A percentile compares a stretch with the other conserved stretches of the same genome.
phyloP scores from a whole-genome alignment of 1,140 invertebrate genomes.

The Andrena cerasifolii region DNA sequence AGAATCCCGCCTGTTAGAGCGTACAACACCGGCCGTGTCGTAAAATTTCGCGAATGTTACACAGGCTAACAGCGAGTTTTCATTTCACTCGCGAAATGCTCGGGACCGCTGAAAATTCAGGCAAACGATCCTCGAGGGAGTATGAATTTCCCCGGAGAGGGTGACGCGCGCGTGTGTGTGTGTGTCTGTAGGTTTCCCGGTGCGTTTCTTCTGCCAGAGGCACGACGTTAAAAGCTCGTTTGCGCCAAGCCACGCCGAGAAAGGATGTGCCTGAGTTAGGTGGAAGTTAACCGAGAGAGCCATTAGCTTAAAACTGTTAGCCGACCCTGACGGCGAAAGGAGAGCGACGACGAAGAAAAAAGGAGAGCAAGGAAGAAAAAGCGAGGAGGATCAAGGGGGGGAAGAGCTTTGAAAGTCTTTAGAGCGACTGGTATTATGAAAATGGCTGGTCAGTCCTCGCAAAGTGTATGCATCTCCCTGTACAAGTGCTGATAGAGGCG shows the following conservation, averaged over 20 bases:
- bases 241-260: constrained; percentile 49
- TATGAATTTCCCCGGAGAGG: constrained; percentile 22
- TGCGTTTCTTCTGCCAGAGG: constrained; percentile 28
- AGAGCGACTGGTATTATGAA: constrained; percentile 63
- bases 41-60: not conserved
- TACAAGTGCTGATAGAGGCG: not conserved
- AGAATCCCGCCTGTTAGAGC: not conserved
- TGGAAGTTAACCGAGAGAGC: constrained; percentile 62
- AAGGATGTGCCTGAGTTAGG: constrained; percentile 55
- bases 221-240: constrained; percentile 74
- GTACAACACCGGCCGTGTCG: not conserved
- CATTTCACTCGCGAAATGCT: not conserved
- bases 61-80: not conserved
- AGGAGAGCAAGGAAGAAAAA: not conserved
- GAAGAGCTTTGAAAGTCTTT: constrained; percentile 67
- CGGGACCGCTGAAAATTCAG: constrained; percentile 20
- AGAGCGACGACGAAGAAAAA: constrained; percentile 11
- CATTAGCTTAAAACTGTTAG: constrained; percentile 75
- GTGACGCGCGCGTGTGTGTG: not conserved
- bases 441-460: constrained; percentile 49
- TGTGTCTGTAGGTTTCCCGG: not conserved
- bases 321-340: constrained; percentile 31
- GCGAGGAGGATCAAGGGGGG: not conserved
- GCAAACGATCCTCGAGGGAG: not conserved
- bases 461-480: constrained; percentile 17